These are phyloP conservation scores for Coenobita brevimanus DNA, from an alignment of 1,140 invertebrate genomes.

Conservation along the genomic window DNA sequence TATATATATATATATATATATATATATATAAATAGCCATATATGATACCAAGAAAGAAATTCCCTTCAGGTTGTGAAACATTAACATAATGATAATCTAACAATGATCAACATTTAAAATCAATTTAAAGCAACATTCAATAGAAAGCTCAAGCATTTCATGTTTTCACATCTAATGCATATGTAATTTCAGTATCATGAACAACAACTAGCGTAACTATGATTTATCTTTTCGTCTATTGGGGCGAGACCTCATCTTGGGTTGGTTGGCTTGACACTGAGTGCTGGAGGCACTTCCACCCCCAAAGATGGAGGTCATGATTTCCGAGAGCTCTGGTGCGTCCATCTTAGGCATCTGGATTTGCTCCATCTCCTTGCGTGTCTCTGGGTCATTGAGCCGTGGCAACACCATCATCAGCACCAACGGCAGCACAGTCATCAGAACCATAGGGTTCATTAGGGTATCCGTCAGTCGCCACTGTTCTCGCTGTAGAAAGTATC, in stretches of 20 bases:
- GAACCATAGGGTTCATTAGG: constrained; percentile 96
- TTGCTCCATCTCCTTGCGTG: constrained; percentile 91
- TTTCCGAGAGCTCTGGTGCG: constrained; percentile 93
- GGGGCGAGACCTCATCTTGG: constrained; percentile 45
- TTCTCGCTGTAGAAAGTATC: constrained; percentile 95
- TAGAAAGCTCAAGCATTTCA: no score
- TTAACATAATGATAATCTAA: no score
- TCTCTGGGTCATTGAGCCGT: constrained; percentile 97
- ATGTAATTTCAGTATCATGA: no score
- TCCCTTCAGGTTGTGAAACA: no score
- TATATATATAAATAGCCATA: no score
- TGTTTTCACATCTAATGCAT: no score
- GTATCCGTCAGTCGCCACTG: constrained; percentile 97
- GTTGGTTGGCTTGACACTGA: constrained; percentile 41
- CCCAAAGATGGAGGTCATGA: constrained; percentile 86
- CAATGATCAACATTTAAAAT: no score
- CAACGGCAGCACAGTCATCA: constrained; percentile 97
- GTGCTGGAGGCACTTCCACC: constrained; percentile 73
- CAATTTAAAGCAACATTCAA: no score
- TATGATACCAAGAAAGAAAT: no score
- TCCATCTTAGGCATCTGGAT: constrained; percentile 87
- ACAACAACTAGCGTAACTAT: background rate
- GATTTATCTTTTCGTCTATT: constrained; percentile 59
- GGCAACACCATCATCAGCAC: constrained; percentile 89
- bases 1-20: no score